phyloP scores from a whole-genome alignment of 2,113 vertebrate species.

The Oreotrochilus melanogaster region DNA sequence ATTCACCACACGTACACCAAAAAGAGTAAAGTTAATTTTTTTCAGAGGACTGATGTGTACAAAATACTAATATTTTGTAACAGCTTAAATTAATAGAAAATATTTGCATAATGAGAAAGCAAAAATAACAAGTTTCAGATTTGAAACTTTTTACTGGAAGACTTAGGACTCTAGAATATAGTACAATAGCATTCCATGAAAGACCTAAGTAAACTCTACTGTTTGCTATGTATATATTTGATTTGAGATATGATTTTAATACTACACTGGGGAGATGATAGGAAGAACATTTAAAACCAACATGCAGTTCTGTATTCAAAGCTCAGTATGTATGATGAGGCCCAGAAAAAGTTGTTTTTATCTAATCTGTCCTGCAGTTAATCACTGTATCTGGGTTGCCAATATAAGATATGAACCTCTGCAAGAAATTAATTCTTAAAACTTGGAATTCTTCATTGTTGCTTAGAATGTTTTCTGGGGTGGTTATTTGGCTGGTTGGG shows the following conservation, averaged over 20 bases:
- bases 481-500: rapidly evolving
- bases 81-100: neutral
- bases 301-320: neutral
- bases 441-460: neutral
- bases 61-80: too few species aligned
- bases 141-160: neutral
- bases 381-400: neutral
- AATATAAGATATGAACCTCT: neutral
- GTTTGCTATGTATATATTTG: neutral
- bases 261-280: neutral
- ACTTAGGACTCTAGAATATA: neutral
- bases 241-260: neutral
- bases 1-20: neutral
- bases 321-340: neutral
- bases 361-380: neutral
- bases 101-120: neutral
- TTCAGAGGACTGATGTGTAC: neutral
- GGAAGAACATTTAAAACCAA: neutral
- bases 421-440: neutral
- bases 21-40: neutral
- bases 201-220: neutral
- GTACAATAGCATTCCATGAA: neutral
- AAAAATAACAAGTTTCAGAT: neutral
- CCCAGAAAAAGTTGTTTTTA: neutral
- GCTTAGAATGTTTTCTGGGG: neutral